phyloP scores from a whole-genome alignment of 1,140 invertebrate genomes.

The Zaprionus davidi region DNA sequence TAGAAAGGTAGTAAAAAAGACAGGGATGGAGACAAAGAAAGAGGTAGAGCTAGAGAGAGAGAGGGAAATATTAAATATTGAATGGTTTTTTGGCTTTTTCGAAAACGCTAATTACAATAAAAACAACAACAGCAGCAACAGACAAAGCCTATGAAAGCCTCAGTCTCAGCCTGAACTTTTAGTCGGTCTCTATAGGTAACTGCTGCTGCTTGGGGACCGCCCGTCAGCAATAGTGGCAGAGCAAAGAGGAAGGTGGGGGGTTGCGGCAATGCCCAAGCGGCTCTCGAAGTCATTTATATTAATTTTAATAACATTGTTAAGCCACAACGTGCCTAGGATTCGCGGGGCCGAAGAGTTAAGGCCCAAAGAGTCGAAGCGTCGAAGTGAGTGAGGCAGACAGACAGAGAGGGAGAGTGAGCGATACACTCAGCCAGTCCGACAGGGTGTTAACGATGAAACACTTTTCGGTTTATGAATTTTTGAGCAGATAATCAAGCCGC shows the following conservation, averaged over 20 bases:
- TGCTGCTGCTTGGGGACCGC: conserved; percentile 31
- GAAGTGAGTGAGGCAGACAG: neutral
- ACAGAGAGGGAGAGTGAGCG: neutral
- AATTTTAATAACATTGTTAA: conserved; percentile 83
- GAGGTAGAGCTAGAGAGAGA: neutral
- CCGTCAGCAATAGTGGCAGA: conserved; percentile 36
- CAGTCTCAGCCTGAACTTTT: conserved; percentile 1
- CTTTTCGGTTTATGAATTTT: conserved; percentile 76
- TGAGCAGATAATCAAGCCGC: conserved; percentile 64
- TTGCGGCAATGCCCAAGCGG: conserved; percentile 18
- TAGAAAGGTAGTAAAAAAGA: conserved; percentile 24
- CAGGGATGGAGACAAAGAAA: neutral
- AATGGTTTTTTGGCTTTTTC: conserved; percentile 49
- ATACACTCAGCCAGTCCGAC: neutral
- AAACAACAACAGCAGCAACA: conserved; percentile 46
- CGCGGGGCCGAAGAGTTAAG: conserved; percentile 10
- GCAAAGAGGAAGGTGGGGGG: neutral
- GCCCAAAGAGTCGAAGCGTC: neutral
- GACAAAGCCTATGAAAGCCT: conserved; percentile 21
- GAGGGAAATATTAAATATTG: conserved; percentile 42
- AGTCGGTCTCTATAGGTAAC: neutral
- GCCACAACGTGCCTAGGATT: conserved; percentile 41
- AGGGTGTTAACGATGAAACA: conserved; percentile 77
- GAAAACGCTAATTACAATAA: conserved; percentile 53
- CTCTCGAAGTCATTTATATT: conserved; percentile 73